Base-by-base conservation (phyloP, 2,113 vertebrate species). In the Daphoenositta chrysoptera region DNA sequence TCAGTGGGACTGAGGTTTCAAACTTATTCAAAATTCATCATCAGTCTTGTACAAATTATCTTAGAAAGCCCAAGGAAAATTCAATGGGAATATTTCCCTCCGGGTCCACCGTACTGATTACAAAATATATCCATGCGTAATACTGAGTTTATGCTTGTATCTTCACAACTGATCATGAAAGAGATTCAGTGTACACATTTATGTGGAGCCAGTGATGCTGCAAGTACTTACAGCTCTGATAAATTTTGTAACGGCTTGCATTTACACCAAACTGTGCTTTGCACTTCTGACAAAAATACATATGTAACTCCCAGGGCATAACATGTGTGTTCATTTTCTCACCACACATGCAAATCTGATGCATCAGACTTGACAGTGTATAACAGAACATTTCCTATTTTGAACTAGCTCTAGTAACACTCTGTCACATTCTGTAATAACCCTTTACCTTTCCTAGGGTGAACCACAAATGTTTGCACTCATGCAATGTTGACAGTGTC, bases 31-130 rank as follows among this genome's bases (percentile, higher is more conserved):
- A 95, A 95, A 96, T 93, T 94, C 31, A n/a, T 95, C 92, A 63
- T 93, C 78, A 78, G 64, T 64, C 83, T 44, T 76, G 33, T 85
- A 30, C 68, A 97, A 95, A 95, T 97, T 87, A 53, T 87, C 79
- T 87, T 61, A 83, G 93, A 58, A 81, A 93, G 47, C 82, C 63
- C 40, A 91, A 95, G n/a, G 75, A 83, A 97, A 95, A 97, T 88
- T 96, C 93, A 94, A 50, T 92, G 51, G 35, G 40, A 94, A 63
- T 84, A 82, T 92, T 97, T 97, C 77, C 89, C 91, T 81, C 69
- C 85, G 85, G 78, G 48, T 75, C 33, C 48, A 69, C 65, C 56
- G 53, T 63, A 92, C 23, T 66, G 76, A 93, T 90, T 92, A 80
- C 79, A 85, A 89, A 89, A 97, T 95, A 83, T 81, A 92, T 83